Base-by-base conservation (phyloP, 2,888 invertebrate genomes). In the Cephus sareptanus region DNA sequence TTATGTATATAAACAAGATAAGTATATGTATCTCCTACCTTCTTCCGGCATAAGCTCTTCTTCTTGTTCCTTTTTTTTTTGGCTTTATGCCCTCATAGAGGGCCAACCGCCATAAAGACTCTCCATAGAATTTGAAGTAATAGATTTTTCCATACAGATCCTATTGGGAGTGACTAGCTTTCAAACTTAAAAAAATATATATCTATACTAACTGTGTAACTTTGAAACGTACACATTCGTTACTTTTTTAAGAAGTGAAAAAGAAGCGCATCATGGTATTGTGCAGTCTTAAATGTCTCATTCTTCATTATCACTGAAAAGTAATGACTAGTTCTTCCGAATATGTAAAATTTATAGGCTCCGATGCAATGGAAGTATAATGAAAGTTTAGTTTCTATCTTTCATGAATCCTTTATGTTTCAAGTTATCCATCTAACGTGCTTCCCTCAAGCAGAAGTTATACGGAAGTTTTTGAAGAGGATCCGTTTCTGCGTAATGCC, bases 391-490 rank as follows among this genome's bases (percentile, higher is more conserved):
- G 83, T 85, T 86, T 84, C 80, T 71, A 71, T 71, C 71, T 71
- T 71, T 71, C 71, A 71, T 71, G 34, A 71, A 71, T 85, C 85
- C 85, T 85, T 86, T 86, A 85, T 86, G 86, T 85, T 85, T 86
- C 85, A 85, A 85, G 85, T 84, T 85, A 83, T 85, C 84, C 85
- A 80, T 86, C 85, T 86, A 84, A 85, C 84, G 85, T 81, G 85
- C 85, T 86, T 85, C 86, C 83, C 86, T 86, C 86, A 77, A 84
- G 86, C 85, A 85, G 85, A 85, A 85, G 86, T 85, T 85, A 83
- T 85, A 85, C 85, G 85, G 86, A 85, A 86, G 85, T 86, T 86
- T 85, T 85, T 85, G 85, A 86, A 85, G 85, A 85, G 86, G 85
- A 85, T 80, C 83, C 83, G 83, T 85, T 85, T 84, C 86, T 85